These are phyloP conservation scores for Ophonus ardosiacus DNA, from an alignment of 2,888 invertebrate genomes.

Conservation along the genomic window DNA sequence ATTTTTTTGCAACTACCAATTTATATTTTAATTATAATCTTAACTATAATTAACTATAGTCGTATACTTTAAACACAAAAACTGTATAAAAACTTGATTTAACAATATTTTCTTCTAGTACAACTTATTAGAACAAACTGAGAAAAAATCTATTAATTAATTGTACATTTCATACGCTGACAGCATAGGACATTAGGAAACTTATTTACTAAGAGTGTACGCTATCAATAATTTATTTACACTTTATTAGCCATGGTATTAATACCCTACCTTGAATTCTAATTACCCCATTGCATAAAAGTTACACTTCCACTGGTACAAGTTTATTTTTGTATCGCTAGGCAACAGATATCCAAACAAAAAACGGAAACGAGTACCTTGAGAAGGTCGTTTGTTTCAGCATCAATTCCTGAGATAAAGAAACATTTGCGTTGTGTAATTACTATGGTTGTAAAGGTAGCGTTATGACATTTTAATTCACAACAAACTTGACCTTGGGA, in stretches of 20 bases:
- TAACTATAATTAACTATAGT: no score
- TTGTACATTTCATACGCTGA: no score
- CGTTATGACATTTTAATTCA: conserved; percentile 59
- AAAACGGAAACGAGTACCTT: conserved; percentile 20
- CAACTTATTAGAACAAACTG: no score
- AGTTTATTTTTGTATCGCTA: background rate
- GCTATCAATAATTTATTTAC: background rate
- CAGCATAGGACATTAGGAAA: no score
- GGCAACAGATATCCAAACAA: background rate
- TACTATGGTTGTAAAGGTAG: conserved; percentile 43
- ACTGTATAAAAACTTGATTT: no score
- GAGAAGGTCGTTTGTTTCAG: conserved; percentile 53
- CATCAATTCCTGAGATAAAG: conserved; percentile 50
- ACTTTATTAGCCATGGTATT: background rate
- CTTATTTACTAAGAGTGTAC: background rate
- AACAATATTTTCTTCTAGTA: no score
- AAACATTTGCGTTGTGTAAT: conserved; percentile 49
- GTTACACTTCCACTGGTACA: background rate
- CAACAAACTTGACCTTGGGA: conserved; percentile 58
- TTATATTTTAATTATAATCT: no score
- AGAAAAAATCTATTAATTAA: no score
- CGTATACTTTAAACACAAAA: no score
- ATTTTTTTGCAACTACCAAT: no score
- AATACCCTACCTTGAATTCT: background rate
- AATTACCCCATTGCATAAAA: background rate